Base-by-base conservation (phyloP, 2,797 vertebrate genomes). In the Anisognathus igniventris region DNA sequence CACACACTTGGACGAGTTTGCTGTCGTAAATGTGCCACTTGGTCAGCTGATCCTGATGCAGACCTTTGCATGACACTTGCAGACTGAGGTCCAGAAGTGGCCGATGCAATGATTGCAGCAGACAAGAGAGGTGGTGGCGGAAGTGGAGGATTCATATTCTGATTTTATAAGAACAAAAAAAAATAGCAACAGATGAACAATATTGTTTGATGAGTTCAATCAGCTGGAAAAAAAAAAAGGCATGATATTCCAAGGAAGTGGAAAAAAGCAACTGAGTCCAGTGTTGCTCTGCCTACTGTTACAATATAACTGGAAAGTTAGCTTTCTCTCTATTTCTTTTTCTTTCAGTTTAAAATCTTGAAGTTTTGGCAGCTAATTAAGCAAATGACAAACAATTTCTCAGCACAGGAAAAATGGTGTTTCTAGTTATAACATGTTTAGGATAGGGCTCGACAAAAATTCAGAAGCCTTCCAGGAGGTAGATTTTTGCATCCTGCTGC, bases 1-100 rank as follows among this genome's bases (percentile, higher is more conserved):
- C 98, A 99, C 99, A 99, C 99, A 87, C 98, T 99, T 91, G 99
- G 99, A 95, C 99, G 99, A 96, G 98, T 98, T 84, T 99, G 98
- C 40, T 98, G 93, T 70, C 98, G 96, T 51, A 98, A 94, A 91
- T 98, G 98, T 77, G 98, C 96, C 91, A 98, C 98, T 97, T 99
- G 99, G 85, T 99, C 99, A 58, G 97, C 54, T 76, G 98, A 92
- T 92, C 98, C 98, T 50, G 98, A 97, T 88, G 98, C 85, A 61
- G 99, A 98, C 94, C 99, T 99, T 89, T 98, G 98, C 88, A 98
- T 97, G 3, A 97, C 95, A 75, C 98, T 98, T 73, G 98, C 94
- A 83, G 97, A 90, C 85, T 91, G 96, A 83, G 84, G 96, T 76
- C 97, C 97, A 74, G 98, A 91, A 18, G 97, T 97, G 27, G 98